Evolutionary conservation across 64 coral and sea anemone genomes (phyloP).

Genomic region (Montipora cactus): DNA sequence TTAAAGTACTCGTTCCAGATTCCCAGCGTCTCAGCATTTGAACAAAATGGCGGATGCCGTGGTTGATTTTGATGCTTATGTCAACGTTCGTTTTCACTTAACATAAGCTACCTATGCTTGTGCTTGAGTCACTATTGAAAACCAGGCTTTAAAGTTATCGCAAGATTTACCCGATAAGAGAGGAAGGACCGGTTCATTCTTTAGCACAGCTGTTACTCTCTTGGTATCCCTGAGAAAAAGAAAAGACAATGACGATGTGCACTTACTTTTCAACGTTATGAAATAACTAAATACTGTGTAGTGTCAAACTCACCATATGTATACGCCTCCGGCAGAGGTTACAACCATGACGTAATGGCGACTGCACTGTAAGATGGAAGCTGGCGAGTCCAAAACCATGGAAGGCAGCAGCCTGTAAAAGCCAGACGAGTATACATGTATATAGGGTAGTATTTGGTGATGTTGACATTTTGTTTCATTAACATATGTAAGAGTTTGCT

Average conservation of each 20-base stretch:
- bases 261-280: no score
- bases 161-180: conserved; percentile 73
- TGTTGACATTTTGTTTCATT: no score
- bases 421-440: background rate
- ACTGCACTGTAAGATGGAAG: conserved; percentile 91
- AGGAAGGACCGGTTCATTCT: conserved; percentile 84
- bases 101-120: no score
- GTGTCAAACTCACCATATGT: conserved; percentile 85
- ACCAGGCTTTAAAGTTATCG: background rate
- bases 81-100: no score
- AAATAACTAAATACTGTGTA: no score
- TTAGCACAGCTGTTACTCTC: conserved; percentile 66
- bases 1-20: no score
- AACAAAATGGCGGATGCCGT: no score
- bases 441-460: no score
- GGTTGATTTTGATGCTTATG: no score
- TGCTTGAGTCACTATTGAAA: no score
- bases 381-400: conserved; percentile 85
- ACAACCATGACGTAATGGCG: conserved; percentile 95
- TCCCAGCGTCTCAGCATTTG: no score
- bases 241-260: background rate
- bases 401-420: conserved; percentile 67
- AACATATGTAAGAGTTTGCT: no score
- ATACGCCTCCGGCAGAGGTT: conserved; percentile 96
- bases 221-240: conserved; percentile 85